Evolutionary conservation across 2,113 vertebrate genomes (phyloP).

Genomic region (Cyprinodon variegatus): DNA sequence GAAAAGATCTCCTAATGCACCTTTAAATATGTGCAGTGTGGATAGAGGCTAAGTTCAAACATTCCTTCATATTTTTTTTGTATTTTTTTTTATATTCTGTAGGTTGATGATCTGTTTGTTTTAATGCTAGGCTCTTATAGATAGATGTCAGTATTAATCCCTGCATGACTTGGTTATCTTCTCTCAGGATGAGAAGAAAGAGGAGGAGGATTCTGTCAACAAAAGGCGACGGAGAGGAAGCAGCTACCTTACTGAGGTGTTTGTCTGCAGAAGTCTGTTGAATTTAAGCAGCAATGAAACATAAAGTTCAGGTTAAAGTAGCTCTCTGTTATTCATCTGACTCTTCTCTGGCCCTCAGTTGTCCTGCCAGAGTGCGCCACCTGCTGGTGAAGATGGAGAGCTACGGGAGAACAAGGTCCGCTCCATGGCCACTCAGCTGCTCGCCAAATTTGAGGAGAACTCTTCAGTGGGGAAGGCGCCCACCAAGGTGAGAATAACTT

Average conservation of each 20-base stretch:
- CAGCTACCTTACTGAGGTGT: conserved; percentile 86
- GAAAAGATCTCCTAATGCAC: too few species aligned
- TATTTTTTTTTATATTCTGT: too few species aligned
- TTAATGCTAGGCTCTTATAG: background rate
- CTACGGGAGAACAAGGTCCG: conserved; percentile 91
- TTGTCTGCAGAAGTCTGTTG: background rate
- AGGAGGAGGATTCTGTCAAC: conserved; percentile 85
- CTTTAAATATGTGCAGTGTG: too few species aligned
- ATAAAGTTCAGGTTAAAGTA: background rate
- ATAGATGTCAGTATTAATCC: background rate
- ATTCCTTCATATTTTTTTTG: too few species aligned
- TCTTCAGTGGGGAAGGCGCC: conserved; percentile 62
- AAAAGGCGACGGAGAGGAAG: conserved; percentile 86
- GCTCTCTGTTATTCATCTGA: background rate
- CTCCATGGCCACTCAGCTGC: conserved; percentile 92
- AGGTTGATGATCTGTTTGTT: background rate
- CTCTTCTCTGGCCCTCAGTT: conserved; percentile 51
- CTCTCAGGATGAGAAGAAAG: conserved; percentile 84
- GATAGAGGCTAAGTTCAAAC: too few species aligned
- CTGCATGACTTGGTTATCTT: background rate
- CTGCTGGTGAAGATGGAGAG: conserved; percentile 76
- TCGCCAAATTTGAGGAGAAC: conserved; percentile 95
- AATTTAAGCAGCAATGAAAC: background rate
- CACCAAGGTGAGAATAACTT: conserved; percentile 81
- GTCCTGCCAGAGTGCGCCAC: conserved; percentile 78